Evolutionary conservation across 2,888 invertebrate genomes (phyloP), one percentile per base, ranked within the genome.

Genomic region (Apodemia hepburni): DNA sequence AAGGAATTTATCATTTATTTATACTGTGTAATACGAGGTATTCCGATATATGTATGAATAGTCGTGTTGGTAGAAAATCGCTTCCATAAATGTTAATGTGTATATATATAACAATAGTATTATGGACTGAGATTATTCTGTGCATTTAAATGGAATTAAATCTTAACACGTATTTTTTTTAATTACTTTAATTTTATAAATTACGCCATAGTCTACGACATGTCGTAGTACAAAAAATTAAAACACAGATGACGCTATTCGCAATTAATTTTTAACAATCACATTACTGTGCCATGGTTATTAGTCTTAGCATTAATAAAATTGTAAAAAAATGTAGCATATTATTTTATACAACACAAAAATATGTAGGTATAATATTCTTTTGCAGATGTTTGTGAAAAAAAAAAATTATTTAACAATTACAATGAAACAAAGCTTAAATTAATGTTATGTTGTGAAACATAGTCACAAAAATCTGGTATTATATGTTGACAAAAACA

Each of bases 11-110:
- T 75, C 76, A 73, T 81, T 81, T 81, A 89, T 89, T 85, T 87
- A 87, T 88, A 84, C 82, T 85, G 86, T 87, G 79, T 83, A 84
- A 88, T 87, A 89, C 88, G 89, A 90, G 90, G 87, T 89, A 89
- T 87, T 87, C 85, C 82, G 83, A 81, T 79, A 78, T 78, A 76
- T 85, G 83, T 86, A 84, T 86, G 78, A 77, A 82, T 84, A 77
- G 81, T 81, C 83, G 78, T 79, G 75, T 79, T 76, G 81, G 77
- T 72, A 76, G 80, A 79, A 15, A 73, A 76, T 82, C 77, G 84
- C 87, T 85, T 89, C 79, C 81, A 81, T 82, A 78, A 81, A 74
- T 75, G 71, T 67, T 78, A 82, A 81, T 82, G 83, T 75, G 42
- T 42, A 42, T 42, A 77, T 80, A 82, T 78, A 79, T 81, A 74